phyloP scores from a whole-genome alignment of 2,113 vertebrate species.

The Actenoides hombroni region DNA sequence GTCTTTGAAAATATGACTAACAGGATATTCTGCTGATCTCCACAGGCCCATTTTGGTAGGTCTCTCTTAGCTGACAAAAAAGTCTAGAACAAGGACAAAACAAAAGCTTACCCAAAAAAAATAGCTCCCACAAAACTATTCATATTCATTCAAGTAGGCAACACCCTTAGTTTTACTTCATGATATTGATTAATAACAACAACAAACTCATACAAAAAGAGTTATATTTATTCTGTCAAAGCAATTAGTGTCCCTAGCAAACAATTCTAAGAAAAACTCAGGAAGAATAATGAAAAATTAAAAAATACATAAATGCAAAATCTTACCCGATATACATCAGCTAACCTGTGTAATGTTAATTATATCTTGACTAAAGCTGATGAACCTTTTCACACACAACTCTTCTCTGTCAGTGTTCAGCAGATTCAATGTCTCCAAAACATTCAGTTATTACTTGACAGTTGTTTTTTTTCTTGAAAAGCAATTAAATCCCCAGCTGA shows the following conservation, averaged over 20 bases:
- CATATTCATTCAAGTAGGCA: neutral
- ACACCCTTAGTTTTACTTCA: neutral
- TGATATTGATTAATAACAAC: neutral
- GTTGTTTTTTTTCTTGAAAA: neutral
- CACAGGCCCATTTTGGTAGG: neutral
- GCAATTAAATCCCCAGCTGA: neutral
- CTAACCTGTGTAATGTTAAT: neutral
- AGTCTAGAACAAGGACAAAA: neutral
- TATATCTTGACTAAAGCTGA: neutral
- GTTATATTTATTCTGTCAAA: neutral
- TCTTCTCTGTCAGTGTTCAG: neutral
- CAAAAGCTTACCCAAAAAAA: neutral
- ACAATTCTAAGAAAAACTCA: neutral
- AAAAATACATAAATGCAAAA: neutral
- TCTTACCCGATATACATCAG: accelerated
- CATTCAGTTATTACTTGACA: neutral
- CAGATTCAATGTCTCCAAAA: neutral
- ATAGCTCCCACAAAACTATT: neutral
- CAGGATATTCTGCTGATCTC: neutral
- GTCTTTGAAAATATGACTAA: neutral
- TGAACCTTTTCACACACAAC: neutral
- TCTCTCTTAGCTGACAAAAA: neutral
- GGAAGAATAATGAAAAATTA: neutral
- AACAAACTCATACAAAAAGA: neutral
- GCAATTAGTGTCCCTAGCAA: neutral